Base-by-base conservation (phyloP, 2,797 vertebrate species). In the Mallotus villosus region DNA sequence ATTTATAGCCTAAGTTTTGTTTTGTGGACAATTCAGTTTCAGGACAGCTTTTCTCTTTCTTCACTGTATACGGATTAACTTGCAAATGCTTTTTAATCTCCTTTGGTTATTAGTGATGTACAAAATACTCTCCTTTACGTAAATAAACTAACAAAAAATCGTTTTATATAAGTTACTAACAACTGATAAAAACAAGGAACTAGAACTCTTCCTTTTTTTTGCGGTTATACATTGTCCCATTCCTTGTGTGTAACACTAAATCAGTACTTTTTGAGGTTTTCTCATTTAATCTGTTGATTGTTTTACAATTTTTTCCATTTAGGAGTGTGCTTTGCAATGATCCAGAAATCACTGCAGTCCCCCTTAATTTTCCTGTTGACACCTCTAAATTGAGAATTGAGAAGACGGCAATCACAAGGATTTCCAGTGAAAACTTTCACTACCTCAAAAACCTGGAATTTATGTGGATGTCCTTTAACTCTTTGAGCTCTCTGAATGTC, bases 401-500 rank as follows among this genome's bases (percentile, higher is more conserved):
- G 78, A 96, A 97, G 85, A 99, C 98, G 0, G 89, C 95, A 34
- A 94, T 99, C 29, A 89, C 92, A 16, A 91, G 91, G 70, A 93
- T 99, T 51, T 90, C 95, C 0, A 91, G 87, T 7, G 93, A 95
- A 75, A 92, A 93, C 81, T 97, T 99, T 84, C 87, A 93, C 41
- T 85, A 88, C n/a, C 94, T 98, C 21, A 91, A 85, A 83, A 92
- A 78, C 78, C 90, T 99, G 83, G 95, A 98, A 80, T 97, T 95
- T 76, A 93, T 99, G 67, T 98, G 97, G 96, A 94, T 99, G 93
- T 96, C 97, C 68, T 98, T 98, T 65, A 99, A 99, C 63, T 94
- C 95, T 0, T 82, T 99, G 14, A 85, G 87, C 21, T 92, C 88
- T 2, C 86, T 99, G 71, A 94, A 81, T 0, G 62, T 65, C 0